These are phyloP conservation scores for Oryzias curvinotus DNA, from an alignment of 2,113 vertebrate genomes.

Conservation along the genomic window DNA sequence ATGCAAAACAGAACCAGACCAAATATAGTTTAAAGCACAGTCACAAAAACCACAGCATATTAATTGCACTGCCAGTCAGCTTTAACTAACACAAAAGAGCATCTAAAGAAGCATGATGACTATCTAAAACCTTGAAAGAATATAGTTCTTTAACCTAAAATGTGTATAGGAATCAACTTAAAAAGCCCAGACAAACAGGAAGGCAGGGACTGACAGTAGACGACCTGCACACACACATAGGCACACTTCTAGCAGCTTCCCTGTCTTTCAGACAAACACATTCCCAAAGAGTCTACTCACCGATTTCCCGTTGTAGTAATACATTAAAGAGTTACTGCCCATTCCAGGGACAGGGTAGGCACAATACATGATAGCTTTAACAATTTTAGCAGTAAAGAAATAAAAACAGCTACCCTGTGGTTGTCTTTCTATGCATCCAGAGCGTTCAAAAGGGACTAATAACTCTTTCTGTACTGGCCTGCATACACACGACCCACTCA, in stretches of 20 bases:
- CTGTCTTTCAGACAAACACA: conserved; percentile 54
- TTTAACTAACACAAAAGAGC: conserved; percentile 62
- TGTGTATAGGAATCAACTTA: conserved; percentile 21
- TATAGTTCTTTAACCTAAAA: conserved; percentile 4
- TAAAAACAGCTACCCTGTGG: conserved; percentile 64
- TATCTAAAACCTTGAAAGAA: conserved; percentile 12
- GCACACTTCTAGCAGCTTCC: conserved; percentile 40
- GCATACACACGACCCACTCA: conserved; percentile 89
- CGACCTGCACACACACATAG: conserved; percentile 25
- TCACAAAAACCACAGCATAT: conserved; percentile 8
- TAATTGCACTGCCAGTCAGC: conserved; percentile 40
- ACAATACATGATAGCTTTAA: conserved; percentile 88
- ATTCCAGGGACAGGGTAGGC: conserved; percentile 95
- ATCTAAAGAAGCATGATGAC: conserved; percentile 26
- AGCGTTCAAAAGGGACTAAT: conserved; percentile 81
- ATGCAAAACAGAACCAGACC: not conserved
- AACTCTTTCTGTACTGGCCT: conserved; percentile 84
- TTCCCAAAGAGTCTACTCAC: conserved; percentile 82
- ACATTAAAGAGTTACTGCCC: conserved; percentile 96
- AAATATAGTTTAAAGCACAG: too few relatives aligned
- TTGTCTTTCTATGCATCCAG: conserved; percentile 82
- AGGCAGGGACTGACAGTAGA: conserved; percentile 23
- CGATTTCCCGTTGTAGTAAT: conserved; percentile 98
- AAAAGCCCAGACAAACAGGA: conserved; percentile 23
- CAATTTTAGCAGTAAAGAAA: conserved; percentile 52